Percentiles rank a stretch among this genome's conserved stretches.
These are phyloP conservation scores for Stratiomys singularior DNA, from an alignment of 2,888 invertebrate genomes.

Conservation along the genomic window DNA sequence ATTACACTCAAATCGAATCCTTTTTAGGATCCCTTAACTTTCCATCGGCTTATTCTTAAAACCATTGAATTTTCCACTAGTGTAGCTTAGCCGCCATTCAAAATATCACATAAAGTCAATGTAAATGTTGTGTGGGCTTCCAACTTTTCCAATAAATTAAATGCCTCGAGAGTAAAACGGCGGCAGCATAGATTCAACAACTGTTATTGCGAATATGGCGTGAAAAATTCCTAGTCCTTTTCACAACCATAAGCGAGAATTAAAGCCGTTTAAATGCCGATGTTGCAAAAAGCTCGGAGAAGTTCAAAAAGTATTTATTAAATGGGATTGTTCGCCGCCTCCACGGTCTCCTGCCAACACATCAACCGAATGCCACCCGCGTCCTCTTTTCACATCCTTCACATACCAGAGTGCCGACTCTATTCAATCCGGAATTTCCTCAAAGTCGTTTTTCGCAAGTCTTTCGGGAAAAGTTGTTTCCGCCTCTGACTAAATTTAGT, in stretches of 20 bases:
- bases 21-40: neutral
- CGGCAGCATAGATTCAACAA: neutral
- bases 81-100: neutral
- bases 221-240: neutral
- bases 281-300: neutral
- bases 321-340: neutral
- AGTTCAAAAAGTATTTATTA: slow-evolving; percentile 18
- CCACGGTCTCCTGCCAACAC: neutral
- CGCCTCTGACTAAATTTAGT: neutral
- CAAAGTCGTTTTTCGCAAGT: neutral
- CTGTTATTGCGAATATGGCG: neutral
- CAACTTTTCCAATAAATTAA: slow-evolving; percentile 44
- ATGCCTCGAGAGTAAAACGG: slow-evolving; percentile 16
- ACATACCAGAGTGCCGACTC: neutral
- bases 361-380: neutral
- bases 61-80: neutral
- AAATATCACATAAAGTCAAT: neutral
- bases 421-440: slow-evolving; percentile 7
- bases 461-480: neutral
- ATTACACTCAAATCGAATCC: too few species aligned
- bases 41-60: neutral
- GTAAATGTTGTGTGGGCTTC: slow-evolving; percentile 6
- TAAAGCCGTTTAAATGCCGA: neutral
- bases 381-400: neutral
- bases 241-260: slow-evolving; percentile 7